A percentile compares a stretch with the other conserved stretches of the same genome.
Evolutionary conservation across 2,888 invertebrate species (phyloP).

Genomic region (Lepas anatifera): DNA sequence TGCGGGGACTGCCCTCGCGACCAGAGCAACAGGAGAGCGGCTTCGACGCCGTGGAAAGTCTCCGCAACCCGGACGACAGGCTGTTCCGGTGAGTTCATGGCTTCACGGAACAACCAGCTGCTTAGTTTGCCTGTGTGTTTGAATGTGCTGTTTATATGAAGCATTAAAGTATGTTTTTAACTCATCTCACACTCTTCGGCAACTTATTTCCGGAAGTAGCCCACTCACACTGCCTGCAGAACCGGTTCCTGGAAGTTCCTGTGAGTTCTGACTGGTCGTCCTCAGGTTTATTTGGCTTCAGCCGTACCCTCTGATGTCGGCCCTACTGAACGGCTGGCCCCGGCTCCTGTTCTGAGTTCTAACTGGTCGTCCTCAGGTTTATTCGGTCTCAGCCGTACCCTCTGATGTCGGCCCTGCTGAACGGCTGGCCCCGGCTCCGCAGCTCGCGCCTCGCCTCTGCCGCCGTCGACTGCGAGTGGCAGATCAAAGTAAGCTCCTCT

Average conservation of each 20-base stretch:
- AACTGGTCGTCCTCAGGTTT: background rate
- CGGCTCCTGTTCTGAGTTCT: background rate
- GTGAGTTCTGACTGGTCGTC: rapidly evolving
- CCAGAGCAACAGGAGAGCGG: background rate
- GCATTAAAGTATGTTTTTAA: background rate
- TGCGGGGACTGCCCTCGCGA: background rate
- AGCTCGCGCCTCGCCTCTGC: background rate
- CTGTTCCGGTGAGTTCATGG: background rate
- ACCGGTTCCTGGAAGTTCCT: background rate
- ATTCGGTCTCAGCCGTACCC: background rate
- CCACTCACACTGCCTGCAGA: background rate
- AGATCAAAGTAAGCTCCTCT: background rate
- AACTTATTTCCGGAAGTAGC: background rate
- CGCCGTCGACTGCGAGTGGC: constrained; percentile 4
- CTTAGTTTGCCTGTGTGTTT: background rate
- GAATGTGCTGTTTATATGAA: background rate
- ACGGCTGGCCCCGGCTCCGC: background rate
- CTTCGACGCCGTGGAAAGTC: background rate
- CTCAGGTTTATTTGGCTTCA: background rate
- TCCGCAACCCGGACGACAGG: background rate
- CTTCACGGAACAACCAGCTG: background rate
- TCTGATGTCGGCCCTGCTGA: background rate
- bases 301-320: background rate
- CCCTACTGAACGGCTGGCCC: background rate
- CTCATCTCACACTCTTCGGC: too few relatives aligned